Evolutionary conservation across 2,888 invertebrate species (phyloP), one percentile per base, ranked within the genome.

Genomic region (Plagodis dolabraria): DNA sequence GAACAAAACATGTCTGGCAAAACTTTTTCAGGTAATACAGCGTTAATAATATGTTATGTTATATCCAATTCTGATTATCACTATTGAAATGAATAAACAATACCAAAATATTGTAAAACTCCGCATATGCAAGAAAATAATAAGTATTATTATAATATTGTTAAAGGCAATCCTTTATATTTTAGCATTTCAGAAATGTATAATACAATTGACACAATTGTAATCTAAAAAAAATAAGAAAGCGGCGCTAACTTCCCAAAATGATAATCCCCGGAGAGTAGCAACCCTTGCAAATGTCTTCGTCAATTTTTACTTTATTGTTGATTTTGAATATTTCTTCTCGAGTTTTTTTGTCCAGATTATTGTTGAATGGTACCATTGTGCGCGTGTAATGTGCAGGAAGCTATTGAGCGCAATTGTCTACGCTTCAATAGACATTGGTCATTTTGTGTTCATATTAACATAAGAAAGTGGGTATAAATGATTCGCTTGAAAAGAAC

Each of bases 381-480:
- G 85, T 90, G 80, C 72, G 64, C 71, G 79, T 77, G 79, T 77
- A 84, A 80, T 83, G 80, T 77, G 66, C 82, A 87, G 89, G 88
- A 90, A 90, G 85, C 80, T 82, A 88, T 87, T 77, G 80, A 79
- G 80, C 69, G 50, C 83, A 80, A 88, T 88, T 87, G 87, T 87
- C 71, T 71, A 80, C 76, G 87, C 75, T 74, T 77, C 71, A 79
- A 68, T 80, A 80, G 79, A 58, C 77, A 79, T 64, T 58, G 59
- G 69, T 58, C 61, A 65, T 67, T 79, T 71, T 79, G 71, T 79
- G 81, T 79, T 74, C 71, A 58, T 72, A 75, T 80, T 80, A 74
- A 72, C 76, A 68, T 76, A 77, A 69, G 75, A 80, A 80, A 79
- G 76, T 80, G 67, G 69, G 70, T 63, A 64, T 71, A 65, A 66